Evolutionary conservation across 2,888 invertebrate genomes (phyloP), one percentile per base, ranked within the genome.

Genomic region (Drosophila rellima): DNA sequence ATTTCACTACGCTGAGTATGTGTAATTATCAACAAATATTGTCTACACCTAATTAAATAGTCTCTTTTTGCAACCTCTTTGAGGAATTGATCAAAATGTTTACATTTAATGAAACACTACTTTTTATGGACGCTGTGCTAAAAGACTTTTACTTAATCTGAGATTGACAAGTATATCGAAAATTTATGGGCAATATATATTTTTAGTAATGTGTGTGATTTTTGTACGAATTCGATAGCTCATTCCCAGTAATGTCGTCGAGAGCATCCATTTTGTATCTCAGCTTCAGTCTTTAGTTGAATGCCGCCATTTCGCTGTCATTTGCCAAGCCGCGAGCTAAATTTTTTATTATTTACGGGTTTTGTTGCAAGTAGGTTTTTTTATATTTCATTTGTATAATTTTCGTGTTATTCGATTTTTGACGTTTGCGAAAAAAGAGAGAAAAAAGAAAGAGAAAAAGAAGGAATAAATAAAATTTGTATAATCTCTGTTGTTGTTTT

Each of bases 391-490:
- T 51, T 56, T 51, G 39, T 45, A 44, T 66, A 65, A 39, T 62
- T 39, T 63, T 63, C 50, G 20, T 48, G 45, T 69, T 68, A 59
- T 55, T 52, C 35, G 39, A 62, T 69, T 75, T 60, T 65, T 56
- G 51, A 42, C 56, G 75, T 65, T 75, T 59, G 63, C 56, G 72
- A 74, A 70, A 75, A 85, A 82, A 71, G 88, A 86, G 80, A 85
- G 83, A 78, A 79, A 74, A 85, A 86, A 82, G 83, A 88, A 85
- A 88, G 86, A 82, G 75, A 84, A 87, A 72, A 88, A 85, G 80
- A 78, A 81, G 82, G 71, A 84, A 79, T 78, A 86, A 87, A 88
- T 86, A 87, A 84, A 80, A 77, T 74, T 81, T 77, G 77, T 85
- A 77, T 86, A 73, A 82, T 89, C 80, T 86, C 80, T 74, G 78